Percentiles rank a stretch among this genome's conserved stretches.
Evolutionary conservation across 1,140 invertebrate species (phyloP).

Genomic region (Hypothenemus hampei): DNA sequence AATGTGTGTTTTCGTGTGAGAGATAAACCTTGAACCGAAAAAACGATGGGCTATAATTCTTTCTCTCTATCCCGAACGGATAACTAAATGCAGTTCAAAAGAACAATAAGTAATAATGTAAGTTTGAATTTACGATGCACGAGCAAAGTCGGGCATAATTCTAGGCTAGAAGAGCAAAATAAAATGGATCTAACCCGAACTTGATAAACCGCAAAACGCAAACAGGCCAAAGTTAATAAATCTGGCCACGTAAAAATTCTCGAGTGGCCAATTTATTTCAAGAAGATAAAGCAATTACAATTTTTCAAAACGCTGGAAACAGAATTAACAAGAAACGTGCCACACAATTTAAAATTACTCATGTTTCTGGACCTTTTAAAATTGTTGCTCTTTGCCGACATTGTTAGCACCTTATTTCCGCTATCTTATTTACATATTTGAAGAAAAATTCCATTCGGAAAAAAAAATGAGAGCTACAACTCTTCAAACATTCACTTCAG

Average conservation of each 20-base stretch:
- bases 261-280: slow-evolving; percentile 37
- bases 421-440: too few species aligned
- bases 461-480: too few species aligned
- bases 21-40: too few species aligned
- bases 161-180: not conserved
- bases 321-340: slow-evolving; percentile 37
- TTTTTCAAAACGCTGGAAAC: slow-evolving; percentile 38
- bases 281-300: slow-evolving; percentile 41
- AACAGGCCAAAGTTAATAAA: slow-evolving; percentile 22
- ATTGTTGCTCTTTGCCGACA: too few species aligned
- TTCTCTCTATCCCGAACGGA: not conserved
- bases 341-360: slow-evolving; percentile 20
- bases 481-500: too few species aligned
- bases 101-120: not conserved
- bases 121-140: too few species aligned
- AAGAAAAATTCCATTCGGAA: too few species aligned
- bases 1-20: not conserved
- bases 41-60: too few species aligned
- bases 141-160: not conserved
- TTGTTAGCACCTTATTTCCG: too few species aligned
- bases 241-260: slow-evolving; percentile 35
- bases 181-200: not conserved
- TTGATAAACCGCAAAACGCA: slow-evolving; percentile 17
- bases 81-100: too few species aligned
- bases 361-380: not conserved